These are phyloP conservation scores for Orcinus orca DNA, from an alignment of 2,113 vertebrate genomes.

Conservation along the genomic window DNA sequence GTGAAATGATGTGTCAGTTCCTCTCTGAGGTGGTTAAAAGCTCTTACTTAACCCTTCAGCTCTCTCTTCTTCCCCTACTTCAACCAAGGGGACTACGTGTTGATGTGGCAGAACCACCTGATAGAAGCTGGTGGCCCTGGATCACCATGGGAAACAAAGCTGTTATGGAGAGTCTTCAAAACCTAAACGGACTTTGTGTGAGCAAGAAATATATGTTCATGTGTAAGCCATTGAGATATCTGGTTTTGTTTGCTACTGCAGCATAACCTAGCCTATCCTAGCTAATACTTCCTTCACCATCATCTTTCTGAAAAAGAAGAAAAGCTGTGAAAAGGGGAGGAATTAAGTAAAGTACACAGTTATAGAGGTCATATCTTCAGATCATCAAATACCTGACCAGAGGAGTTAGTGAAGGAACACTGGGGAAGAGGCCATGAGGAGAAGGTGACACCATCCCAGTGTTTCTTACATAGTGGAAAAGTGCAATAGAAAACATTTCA, in stretches of 20 bases:
- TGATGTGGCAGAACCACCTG: not conserved
- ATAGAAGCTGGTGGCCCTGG: not conserved
- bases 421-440: not conserved
- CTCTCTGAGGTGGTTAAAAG: not conserved
- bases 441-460: not conserved
- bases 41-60: not conserved
- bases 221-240: not conserved
- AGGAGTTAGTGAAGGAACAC: not conserved
- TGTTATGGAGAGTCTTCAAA: not conserved
- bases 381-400: not conserved
- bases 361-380: not conserved
- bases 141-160: not conserved
- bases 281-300: not conserved
- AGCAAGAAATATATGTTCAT: not conserved
- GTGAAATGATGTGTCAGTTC: constrained; percentile 5
- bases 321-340: not conserved
- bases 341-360: not conserved
- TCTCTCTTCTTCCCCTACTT: not conserved
- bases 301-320: not conserved
- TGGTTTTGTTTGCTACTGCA: not conserved
- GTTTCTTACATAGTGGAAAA: not conserved
- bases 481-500: not conserved
- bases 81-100: not conserved
- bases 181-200: not conserved
- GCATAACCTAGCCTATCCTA: not conserved